phyloP scores from a whole-genome alignment of 2,797 vertebrate genomes.

The Molossus molossus region DNA sequence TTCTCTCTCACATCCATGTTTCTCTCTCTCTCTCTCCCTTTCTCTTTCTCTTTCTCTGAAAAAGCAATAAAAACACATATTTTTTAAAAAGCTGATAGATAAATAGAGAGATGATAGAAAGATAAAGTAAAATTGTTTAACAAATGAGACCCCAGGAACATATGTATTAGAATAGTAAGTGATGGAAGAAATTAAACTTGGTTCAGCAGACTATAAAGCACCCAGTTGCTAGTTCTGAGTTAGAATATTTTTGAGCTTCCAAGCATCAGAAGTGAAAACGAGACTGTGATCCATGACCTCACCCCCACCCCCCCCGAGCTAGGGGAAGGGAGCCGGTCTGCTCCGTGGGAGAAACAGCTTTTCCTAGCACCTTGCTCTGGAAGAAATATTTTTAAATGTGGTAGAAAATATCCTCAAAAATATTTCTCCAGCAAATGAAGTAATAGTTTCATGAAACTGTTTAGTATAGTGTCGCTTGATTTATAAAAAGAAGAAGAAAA shows the following conservation, averaged over 20 bases:
- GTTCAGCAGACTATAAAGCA: not conserved
- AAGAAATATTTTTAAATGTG: not conserved
- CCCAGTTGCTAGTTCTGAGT: not conserved
- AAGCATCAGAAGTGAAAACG: not conserved
- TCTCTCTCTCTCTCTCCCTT: too few species aligned
- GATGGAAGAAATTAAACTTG: not conserved
- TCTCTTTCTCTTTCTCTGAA: too few species aligned
- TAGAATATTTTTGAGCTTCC: not conserved
- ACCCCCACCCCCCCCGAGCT: not conserved
- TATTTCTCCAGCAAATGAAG: not conserved
- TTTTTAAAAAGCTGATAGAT: too few species aligned
- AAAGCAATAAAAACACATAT: too few species aligned
- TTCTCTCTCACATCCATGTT: too few species aligned
- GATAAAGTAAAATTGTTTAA: not conserved
- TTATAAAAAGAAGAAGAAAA: not conserved
- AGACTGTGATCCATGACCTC: too few species aligned
- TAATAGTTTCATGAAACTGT: not conserved
- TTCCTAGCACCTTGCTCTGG: not conserved
- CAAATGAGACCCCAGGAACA: not conserved
- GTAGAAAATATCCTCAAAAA: not conserved
- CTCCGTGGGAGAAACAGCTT: not conserved
- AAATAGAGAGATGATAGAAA: not conserved
- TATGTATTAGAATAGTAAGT: not conserved
- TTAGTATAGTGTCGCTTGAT: not conserved
- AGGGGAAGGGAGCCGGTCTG: not conserved